A percentile compares a stretch with the other conserved stretches of the same genome.
phyloP scores from a whole-genome alignment of 2,797 vertebrate genomes.

The Gymnocypris eckloni region DNA sequence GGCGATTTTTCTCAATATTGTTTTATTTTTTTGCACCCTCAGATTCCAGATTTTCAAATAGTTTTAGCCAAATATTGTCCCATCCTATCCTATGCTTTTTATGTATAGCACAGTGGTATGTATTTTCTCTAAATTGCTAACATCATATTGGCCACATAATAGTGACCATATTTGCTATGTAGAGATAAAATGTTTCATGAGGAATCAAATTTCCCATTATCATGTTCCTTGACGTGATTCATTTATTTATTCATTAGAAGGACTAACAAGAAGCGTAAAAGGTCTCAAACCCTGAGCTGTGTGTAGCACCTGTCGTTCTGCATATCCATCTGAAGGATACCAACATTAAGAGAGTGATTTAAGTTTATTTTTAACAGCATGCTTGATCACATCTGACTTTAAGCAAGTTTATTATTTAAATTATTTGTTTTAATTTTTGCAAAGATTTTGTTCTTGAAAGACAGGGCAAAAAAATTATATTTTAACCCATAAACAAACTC shows the following conservation, averaged over 20 bases:
- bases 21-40: too few species aligned
- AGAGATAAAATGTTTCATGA: neutral
- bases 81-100: neutral
- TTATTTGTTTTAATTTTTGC: neutral
- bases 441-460: neutral
- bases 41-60: too few species aligned
- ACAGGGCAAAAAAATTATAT: neutral
- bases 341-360: neutral
- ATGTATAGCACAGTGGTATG: neutral
- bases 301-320: neutral
- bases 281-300: neutral
- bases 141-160: neutral
- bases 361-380: conserved; percentile 9
- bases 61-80: too few species aligned
- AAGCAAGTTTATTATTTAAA: neutral
- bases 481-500: neutral
- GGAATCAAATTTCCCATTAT: neutral
- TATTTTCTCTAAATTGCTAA: neutral
- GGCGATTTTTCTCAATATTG: too few species aligned
- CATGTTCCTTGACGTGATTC: neutral
- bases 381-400: neutral
- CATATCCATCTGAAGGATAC: neutral
- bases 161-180: neutral
- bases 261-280: neutral
- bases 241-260: neutral